Evolutionary conservation across 2,888 invertebrate species (phyloP).

Genomic region (Melieria crassipennis): DNA sequence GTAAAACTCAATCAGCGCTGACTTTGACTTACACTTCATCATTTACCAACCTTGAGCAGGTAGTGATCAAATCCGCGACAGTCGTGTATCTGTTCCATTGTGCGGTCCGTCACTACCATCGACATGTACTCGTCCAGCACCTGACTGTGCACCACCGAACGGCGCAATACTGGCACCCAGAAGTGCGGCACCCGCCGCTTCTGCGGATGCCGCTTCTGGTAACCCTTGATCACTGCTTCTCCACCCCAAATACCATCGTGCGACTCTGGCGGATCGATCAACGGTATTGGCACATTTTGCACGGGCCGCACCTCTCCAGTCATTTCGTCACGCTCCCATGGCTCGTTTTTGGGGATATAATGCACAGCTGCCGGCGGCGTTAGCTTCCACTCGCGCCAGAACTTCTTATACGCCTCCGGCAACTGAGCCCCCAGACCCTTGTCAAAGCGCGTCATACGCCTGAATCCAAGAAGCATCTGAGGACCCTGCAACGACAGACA

Average conservation of each 20-base stretch:
- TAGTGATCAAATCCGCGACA: conserved; percentile 95
- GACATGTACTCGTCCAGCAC: conserved; percentile 86
- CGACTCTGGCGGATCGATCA: conserved; percentile 81
- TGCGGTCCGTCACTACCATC: conserved; percentile 84
- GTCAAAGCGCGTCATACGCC: conserved; percentile 70
- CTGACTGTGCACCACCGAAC: conserved; percentile 88
- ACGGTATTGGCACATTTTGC: conserved; percentile 79
- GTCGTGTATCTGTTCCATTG: conserved; percentile 86
- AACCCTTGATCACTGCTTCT: conserved; percentile 92
- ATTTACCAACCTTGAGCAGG: conserved; percentile 76
- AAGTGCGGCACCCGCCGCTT: conserved; percentile 80
- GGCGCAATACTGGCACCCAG: conserved; percentile 86
- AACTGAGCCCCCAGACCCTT: conserved; percentile 75
- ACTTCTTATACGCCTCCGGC: conserved; percentile 85
- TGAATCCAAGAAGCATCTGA: conserved; percentile 66
- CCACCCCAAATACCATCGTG: conserved; percentile 95
- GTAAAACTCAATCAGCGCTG: background rate
- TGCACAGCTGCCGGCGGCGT: conserved; percentile 73
- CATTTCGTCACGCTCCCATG: conserved; percentile 77
- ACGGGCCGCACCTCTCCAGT: conserved; percentile 79
- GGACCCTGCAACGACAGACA: conserved; percentile 51
- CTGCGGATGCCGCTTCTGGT: conserved; percentile 72
- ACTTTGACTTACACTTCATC: background rate
- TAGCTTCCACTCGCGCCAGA: conserved; percentile 85
- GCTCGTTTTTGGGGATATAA: conserved; percentile 78